Evolutionary conservation across 2,888 invertebrate genomes (phyloP), one percentile per base, ranked within the genome.

Genomic region (Hemicrepidius hirtus): DNA sequence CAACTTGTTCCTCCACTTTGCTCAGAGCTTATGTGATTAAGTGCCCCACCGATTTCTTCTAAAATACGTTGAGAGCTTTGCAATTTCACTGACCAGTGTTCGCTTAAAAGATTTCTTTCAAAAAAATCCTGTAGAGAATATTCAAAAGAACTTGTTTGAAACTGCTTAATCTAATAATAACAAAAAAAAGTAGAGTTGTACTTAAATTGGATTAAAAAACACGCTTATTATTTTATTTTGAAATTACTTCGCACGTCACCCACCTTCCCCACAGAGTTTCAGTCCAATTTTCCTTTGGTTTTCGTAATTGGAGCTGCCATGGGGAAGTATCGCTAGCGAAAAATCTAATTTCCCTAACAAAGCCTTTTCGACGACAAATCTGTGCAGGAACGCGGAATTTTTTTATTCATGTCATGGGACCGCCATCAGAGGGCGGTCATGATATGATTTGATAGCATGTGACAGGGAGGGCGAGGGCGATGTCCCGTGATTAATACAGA

Each of bases 401-500:
- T 55, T 66, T 66, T 66, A 66, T 66, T 66, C 55, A 66, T 55
- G 66, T 55, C 53, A 44, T 24, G 66, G 49, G 24, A 55, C 41
- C 40, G 16, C 18, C 65, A 40, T 53, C 55, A 37, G 50, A 46
- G 55, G 50, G 41, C 62, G 68, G 49, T 63, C 68, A 53, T 53
- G 53, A 68, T 50, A 62, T 68, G 50, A 40, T 68, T 68, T 63
- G 50, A 60, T 68, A 53, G 50, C 37, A 68, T 44, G 50, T 63
- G 68, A 68, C 62, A 63, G 53, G 68, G 66, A 12, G 37, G 12
- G 41, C 28, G 60, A 65, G 70, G 65, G 70, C 65, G 65, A 71
- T 16, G 70, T 64, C 70, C 65, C 46, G 57, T 65, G 70, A 71
- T 71, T 71, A 65, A 71, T 71, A 65, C 65, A 53, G 65, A 69